Conservation (phyloP, 37 sponge, comb jelly and placozoan genomes). For the Cliona cf. orientalis region DNA sequence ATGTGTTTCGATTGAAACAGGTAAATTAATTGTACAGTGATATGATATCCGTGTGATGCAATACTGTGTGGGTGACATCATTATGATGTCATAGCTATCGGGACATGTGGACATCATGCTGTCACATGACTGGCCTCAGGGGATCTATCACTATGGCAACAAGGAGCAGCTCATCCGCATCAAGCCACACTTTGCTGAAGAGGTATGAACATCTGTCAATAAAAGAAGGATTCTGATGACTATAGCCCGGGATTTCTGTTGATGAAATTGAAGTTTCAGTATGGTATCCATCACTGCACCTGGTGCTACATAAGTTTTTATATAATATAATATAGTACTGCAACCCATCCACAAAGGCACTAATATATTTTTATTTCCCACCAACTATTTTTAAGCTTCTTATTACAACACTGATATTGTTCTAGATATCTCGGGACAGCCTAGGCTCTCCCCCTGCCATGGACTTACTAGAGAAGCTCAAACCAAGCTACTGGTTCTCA, state of each 20-base stretch:
- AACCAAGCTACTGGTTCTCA: slow-evolving; percentile 92
- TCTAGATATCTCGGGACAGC: slow-evolving; percentile 53
- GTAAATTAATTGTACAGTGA: slow-evolving; percentile 31
- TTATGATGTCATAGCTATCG: slow-evolving; percentile 41
- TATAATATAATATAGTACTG: background rate
- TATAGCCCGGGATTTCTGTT: no score
- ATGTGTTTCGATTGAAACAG: slow-evolving; percentile 81
- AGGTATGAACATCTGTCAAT: slow-evolving; percentile 35
- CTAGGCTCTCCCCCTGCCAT: slow-evolving; percentile 85
- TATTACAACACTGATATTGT: background rate
- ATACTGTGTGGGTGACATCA: background rate
- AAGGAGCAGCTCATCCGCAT: slow-evolving; percentile 63
- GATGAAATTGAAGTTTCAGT: no score
- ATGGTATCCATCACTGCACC: no score
- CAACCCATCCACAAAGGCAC: background rate
- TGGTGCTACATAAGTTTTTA: background rate
- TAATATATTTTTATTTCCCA: background rate
- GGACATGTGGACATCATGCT: slow-evolving; percentile 86
- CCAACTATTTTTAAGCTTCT: background rate
- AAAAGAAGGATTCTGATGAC: no score
- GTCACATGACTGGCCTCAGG: slow-evolving; percentile 98
- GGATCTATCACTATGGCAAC: slow-evolving; percentile 94
- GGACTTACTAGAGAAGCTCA: slow-evolving; percentile 76
- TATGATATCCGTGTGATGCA: background rate
- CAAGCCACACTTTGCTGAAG: slow-evolving; percentile 88